A percentile compares a stretch with the other conserved stretches of the same genome.
These are phyloP conservation scores for Netelia inedita DNA, from an alignment of 2,888 invertebrate genomes.

Conservation along the genomic window DNA sequence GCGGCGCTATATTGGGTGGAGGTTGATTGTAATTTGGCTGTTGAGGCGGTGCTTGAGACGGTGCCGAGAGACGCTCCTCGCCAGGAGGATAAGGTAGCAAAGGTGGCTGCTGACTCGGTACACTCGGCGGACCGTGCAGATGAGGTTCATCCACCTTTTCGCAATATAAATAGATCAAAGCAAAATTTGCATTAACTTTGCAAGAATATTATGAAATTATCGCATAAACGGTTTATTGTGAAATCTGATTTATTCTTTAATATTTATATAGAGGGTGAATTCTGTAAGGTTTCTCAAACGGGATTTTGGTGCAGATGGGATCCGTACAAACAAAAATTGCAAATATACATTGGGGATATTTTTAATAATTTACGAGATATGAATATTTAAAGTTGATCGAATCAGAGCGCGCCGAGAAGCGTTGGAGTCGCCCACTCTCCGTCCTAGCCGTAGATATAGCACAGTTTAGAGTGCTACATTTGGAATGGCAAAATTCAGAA, in stretches of 20 bases:
- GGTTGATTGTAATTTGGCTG: conserved; percentile 79
- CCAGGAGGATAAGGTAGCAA: conserved; percentile 83
- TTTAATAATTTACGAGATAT: too few relatives aligned
- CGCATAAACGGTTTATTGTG: neutral
- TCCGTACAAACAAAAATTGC: too few relatives aligned
- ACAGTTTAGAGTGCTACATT: too few relatives aligned
- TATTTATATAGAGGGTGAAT: too few relatives aligned
- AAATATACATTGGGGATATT: too few relatives aligned
- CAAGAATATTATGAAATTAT: neutral
- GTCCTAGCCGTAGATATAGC: too few relatives aligned
- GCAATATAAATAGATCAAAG: conserved; percentile 44
- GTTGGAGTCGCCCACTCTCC: too few relatives aligned
- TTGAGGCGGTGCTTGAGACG: conserved; percentile 75
- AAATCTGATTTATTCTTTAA: neutral
- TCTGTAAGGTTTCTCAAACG: too few relatives aligned
- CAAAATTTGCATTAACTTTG: conserved; percentile 4
- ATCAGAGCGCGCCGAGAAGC: too few relatives aligned
- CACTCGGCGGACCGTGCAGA: conserved; percentile 77
- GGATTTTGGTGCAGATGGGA: too few relatives aligned
- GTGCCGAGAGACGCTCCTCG: conserved; percentile 81
- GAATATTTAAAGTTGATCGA: too few relatives aligned
- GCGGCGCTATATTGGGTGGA: conserved; percentile 79
- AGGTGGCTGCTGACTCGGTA: conserved; percentile 80
- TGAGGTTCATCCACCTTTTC: conserved; percentile 82
- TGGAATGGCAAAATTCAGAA: too few relatives aligned